Percentiles rank a stretch among this genome's conserved stretches.
These are phyloP conservation scores for Gymnoscopelus microlampas DNA, from an alignment of 2,797 vertebrate species.

Conservation along the genomic window DNA sequence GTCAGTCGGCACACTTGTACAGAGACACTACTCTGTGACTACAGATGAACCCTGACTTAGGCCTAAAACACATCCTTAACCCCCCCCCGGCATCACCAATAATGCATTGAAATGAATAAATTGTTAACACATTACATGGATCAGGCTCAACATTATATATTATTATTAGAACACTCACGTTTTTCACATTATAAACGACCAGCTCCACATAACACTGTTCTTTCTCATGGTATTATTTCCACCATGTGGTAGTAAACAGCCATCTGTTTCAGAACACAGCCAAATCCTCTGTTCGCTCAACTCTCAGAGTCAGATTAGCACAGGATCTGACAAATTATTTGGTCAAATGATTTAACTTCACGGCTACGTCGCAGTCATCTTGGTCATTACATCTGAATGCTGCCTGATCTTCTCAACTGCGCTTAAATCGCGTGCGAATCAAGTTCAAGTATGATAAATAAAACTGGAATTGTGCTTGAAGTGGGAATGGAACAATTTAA, in stretches of 20 bases:
- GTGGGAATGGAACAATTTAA: constrained; percentile 46
- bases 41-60: constrained; percentile 40
- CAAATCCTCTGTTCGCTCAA: too few species aligned
- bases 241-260: too few species aligned
- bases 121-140: constrained; percentile 32
- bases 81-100: constrained; percentile 1
- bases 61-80: background rate
- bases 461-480: constrained; percentile 26
- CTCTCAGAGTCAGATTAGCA: too few species aligned
- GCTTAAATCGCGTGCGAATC: constrained; percentile 1
- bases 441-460: background rate
- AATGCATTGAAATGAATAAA: too few species aligned
- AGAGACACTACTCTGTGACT: too few species aligned
- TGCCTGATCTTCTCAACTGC: background rate
- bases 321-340: background rate
- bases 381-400: constrained; percentile 18
- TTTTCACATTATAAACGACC: constrained; percentile 14
- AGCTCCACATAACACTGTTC: background rate
- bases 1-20: too few species aligned
- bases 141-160: constrained; percentile 36
- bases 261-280: too few species aligned
- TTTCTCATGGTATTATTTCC: too few species aligned
- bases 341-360: constrained; percentile 3
- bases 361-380: background rate
- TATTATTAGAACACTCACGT: background rate